Evolutionary conservation across 2,888 invertebrate species (phyloP), one percentile per base, ranked within the genome.

Genomic region (Pilophorus perplexus): DNA sequence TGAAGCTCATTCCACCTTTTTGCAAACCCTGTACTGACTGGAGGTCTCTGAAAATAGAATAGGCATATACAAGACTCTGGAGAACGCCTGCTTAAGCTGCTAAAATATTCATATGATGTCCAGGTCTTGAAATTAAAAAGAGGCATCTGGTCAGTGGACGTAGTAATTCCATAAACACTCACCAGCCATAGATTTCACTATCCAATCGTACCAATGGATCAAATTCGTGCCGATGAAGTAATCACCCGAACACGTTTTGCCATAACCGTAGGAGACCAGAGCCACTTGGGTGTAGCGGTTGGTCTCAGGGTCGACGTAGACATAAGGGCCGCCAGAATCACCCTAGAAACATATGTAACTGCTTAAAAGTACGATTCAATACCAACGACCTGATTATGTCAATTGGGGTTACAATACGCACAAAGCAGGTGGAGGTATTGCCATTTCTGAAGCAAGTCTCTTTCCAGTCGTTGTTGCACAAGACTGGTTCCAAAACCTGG

Each of bases 401-500:
- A 6, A 8, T 8, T 8, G 33, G 6, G 6, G 6, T 33, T 33
- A 6, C 33, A 50, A n/a, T 37, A 64, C 62, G 46, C 23, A 64
- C 62, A 28, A 33, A 48, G 20, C 62, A 64, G 33, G 62, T 28
- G 3, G 46, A 18, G 33, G 37, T 48, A 12, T 33, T 28, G 1
- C 48, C 33, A 18, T 27, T 18, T 37, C 37, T 27, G 38, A 50
- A 48, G 23, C 62, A 64, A 2, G 33, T 28, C 50, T 46, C 50
- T 22, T 50, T 46, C 2, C 5, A 6, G 33, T 64, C 25, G 62
- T 46, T 22, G 23, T 64, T 64, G 50, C 62, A 64, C 28, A 48
- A 10, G 12, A 28, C 28, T 2, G 33, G 10, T 33, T 38, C 48
- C n/a, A 64, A 20, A 28, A 64, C 62, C n/a, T 22, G 50, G 12